These are phyloP conservation scores for Alouatta palliata DNA, from an alignment of 2,113 vertebrate species.

Conservation along the genomic window DNA sequence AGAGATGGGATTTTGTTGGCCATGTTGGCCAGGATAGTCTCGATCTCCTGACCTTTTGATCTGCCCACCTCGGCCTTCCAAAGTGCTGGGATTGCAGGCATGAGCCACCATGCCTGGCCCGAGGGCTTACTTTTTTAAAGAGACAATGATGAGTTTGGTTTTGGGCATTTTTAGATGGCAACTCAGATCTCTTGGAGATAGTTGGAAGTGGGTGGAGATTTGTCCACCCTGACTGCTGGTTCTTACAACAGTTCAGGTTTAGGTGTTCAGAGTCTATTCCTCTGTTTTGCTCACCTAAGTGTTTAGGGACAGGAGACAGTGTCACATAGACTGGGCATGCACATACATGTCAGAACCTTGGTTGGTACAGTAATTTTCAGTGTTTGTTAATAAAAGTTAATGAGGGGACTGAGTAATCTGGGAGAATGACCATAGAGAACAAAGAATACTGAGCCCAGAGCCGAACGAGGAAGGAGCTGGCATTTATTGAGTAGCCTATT, in stretches of 20 bases:
- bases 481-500: conserved; percentile 48
- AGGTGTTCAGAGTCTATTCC: neutral
- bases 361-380: conserved; percentile 24
- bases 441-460: conserved; percentile 48
- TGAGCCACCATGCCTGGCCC: too few relatives aligned
- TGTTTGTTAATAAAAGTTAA: conserved; percentile 54
- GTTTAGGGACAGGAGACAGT: neutral
- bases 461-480: conserved; percentile 25
- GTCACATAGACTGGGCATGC: neutral
- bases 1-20: too few relatives aligned
- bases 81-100: too few relatives aligned
- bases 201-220: neutral
- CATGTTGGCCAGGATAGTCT: too few relatives aligned
- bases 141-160: neutral
- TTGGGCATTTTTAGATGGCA: neutral
- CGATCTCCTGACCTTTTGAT: too few relatives aligned
- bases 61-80: too few relatives aligned
- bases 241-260: neutral
- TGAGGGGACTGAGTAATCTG: conserved; percentile 60
- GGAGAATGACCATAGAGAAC: conserved; percentile 29
- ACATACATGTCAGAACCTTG: neutral
- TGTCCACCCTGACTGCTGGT: neutral
- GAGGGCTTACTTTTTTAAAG: neutral
- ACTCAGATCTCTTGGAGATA: neutral
- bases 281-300: neutral